phyloP scores from a whole-genome alignment of 2,888 invertebrate genomes.

The Bugulina stolonifera region DNA sequence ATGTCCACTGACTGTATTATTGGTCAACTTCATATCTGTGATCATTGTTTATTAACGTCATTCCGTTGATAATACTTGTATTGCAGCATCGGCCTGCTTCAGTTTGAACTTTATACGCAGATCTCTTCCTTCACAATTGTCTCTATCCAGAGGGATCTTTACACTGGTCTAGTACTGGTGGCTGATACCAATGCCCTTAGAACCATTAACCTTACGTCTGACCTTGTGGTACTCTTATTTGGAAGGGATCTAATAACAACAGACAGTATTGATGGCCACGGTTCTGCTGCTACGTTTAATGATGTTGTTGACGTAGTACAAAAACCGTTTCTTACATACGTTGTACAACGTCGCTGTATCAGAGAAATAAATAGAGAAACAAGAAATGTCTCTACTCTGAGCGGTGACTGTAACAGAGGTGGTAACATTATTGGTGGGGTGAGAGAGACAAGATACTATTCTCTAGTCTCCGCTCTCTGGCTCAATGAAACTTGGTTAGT shows the following conservation, averaged over 20 bases:
- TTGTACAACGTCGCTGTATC: background rate
- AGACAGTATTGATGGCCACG: background rate
- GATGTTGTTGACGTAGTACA: background rate
- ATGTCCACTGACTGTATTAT: too few relatives aligned
- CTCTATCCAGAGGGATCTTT: background rate
- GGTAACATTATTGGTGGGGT: background rate
- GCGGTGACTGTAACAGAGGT: background rate
- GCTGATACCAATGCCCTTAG: background rate
- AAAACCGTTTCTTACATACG: background rate
- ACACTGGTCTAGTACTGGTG: background rate
- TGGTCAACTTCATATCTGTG: too few relatives aligned
- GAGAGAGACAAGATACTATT: background rate
- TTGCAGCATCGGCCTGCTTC: background rate
- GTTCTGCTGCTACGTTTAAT: background rate
- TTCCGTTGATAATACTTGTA: too few relatives aligned
- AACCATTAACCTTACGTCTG: background rate
- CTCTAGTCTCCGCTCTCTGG: background rate
- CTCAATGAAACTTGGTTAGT: background rate
- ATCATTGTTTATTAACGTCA: too few relatives aligned
- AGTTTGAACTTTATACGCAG: background rate
- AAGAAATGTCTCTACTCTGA: background rate
- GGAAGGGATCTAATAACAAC: background rate
- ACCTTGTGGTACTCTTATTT: background rate
- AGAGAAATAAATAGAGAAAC: background rate
- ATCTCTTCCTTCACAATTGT: background rate